A percentile compares a stretch with the other conserved stretches of the same genome.
Conservation (phyloP, 2,888 invertebrate genomes). For the Drosophila bunnanda region DNA sequence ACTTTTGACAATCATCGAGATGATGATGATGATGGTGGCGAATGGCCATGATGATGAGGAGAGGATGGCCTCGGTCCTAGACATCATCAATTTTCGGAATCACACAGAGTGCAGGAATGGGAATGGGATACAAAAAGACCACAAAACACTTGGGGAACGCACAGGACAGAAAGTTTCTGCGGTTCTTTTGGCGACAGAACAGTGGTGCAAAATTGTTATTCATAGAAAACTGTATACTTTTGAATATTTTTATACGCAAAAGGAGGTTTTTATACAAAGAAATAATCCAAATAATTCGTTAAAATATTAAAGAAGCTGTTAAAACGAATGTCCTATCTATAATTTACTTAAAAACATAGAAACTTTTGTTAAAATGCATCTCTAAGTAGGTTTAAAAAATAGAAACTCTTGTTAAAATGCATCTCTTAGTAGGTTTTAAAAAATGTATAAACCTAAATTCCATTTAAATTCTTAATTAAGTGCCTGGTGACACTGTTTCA, state of each 20-base stretch:
- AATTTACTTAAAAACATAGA: not conserved
- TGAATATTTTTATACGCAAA: not conserved
- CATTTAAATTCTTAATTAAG: not conserved
- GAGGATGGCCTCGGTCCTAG: conserved; percentile 37
- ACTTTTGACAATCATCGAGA: conserved; percentile 52
- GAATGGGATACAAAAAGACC: conserved; percentile 33
- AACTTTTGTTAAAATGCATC: not conserved
- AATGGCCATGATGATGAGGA: conserved; percentile 27
- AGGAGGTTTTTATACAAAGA: not conserved
- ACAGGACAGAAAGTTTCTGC: conserved; percentile 57
- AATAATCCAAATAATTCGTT: not conserved
- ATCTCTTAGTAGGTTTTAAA: not conserved
- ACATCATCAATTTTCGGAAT: conserved; percentile 65
- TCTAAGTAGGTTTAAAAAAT: not conserved
- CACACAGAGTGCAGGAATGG: conserved; percentile 5
- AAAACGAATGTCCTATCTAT: not conserved
- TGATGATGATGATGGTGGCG: conserved; percentile 20
- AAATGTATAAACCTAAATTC: not conserved
- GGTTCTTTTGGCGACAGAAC: conserved; percentile 9
- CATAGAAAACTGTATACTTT: no score
- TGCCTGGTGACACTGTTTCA: not conserved
- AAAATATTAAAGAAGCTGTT: not conserved
- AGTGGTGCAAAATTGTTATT: conserved; percentile 11
- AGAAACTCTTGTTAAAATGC: not conserved
- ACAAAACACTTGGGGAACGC: conserved; percentile 66